These are phyloP conservation scores for Pachypeltis micranthus DNA, from an alignment of 1,140 invertebrate species.

Conservation along the genomic window DNA sequence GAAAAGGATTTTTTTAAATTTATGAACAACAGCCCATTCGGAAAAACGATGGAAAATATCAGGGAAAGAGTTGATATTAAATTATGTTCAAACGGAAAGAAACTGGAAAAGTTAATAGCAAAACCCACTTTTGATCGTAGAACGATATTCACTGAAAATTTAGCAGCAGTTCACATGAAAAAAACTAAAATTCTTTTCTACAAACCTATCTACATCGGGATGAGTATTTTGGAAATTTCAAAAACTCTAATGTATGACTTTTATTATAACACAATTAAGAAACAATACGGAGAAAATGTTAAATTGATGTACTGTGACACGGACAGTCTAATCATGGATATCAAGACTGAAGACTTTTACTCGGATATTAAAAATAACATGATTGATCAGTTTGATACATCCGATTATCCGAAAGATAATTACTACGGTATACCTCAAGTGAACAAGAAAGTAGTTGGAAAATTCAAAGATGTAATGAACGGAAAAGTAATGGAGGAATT, in stretches of 20 bases:
- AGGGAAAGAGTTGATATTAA: slow-evolving; percentile 20
- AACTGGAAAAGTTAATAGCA: slow-evolving; percentile 23
- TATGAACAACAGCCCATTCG: too few species aligned
- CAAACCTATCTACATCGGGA: slow-evolving; percentile 21
- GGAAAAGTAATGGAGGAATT: slow-evolving; percentile 38
- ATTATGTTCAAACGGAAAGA: slow-evolving; percentile 28
- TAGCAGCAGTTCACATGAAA: slow-evolving; percentile 15
- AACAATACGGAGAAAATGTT: slow-evolving; percentile 10
- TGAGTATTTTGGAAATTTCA: slow-evolving; percentile 22
- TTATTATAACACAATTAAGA: too few species aligned
- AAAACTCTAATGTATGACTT: slow-evolving; percentile 24
- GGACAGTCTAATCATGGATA: slow-evolving; percentile 33
- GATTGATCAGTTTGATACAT: too few species aligned
- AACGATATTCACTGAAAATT: slow-evolving; percentile 21
- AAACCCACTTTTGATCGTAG: slow-evolving; percentile 19
- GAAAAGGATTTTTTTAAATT: too few species aligned
- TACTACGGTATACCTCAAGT: slow-evolving; percentile 13
- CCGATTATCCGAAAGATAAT: slow-evolving; percentile 20
- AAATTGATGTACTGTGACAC: slow-evolving; percentile 34
- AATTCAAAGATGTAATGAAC: too few species aligned
- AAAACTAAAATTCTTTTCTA: slow-evolving; percentile 17
- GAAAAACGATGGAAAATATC: too few species aligned
- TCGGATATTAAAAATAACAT: slow-evolving; percentile 24
- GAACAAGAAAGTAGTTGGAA: slow-evolving; percentile 30
- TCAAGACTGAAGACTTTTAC: slow-evolving; percentile 24